Evolutionary conservation across 1,140 invertebrate genomes (phyloP).

Genomic region (Latrodectus geometricus): DNA sequence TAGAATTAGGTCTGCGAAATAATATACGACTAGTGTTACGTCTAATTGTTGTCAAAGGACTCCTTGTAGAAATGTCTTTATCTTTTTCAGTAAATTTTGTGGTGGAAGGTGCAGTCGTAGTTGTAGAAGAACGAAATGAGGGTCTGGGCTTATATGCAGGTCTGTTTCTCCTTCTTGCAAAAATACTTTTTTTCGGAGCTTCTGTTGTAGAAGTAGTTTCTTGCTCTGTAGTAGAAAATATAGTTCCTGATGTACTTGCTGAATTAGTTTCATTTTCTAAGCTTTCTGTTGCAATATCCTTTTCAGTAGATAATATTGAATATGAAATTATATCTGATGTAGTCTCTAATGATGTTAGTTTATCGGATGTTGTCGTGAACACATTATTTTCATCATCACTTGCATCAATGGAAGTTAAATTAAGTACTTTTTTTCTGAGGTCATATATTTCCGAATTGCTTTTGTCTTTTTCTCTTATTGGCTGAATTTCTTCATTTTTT

Average conservation of each 20-base stretch:
- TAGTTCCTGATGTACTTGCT: slow-evolving; percentile 19
- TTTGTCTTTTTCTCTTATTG: not conserved
- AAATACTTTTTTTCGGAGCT: slow-evolving; percentile 35
- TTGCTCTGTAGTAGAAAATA: not conserved
- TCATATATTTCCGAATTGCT: not conserved
- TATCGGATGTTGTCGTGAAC: no score
- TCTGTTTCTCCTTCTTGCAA: slow-evolving; percentile 38
- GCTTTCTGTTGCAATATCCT: not conserved
- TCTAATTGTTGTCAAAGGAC: not conserved
- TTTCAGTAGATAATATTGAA: not conserved
- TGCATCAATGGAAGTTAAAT: not conserved
- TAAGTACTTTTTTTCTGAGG: not conserved
- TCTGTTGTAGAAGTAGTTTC: slow-evolving; percentile 26
- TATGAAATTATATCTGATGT: not conserved
- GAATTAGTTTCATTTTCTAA: slow-evolving; percentile 1
- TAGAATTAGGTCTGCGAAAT: slow-evolving; percentile 37
- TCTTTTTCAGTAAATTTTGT: not conserved
- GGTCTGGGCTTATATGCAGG: slow-evolving; percentile 44
- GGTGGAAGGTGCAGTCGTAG: slow-evolving; percentile 27
- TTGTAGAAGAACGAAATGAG: slow-evolving; percentile 33
- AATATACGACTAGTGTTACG: slow-evolving; percentile 38
- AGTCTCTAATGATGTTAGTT: not conserved
- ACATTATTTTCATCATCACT: not conserved
- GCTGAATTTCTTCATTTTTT: not conserved
- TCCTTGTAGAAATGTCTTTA: not conserved